A percentile compares a stretch with the other conserved stretches of the same genome.
These are phyloP conservation scores for Blera fallax DNA, from an alignment of 2,888 invertebrate species.

Conservation along the genomic window DNA sequence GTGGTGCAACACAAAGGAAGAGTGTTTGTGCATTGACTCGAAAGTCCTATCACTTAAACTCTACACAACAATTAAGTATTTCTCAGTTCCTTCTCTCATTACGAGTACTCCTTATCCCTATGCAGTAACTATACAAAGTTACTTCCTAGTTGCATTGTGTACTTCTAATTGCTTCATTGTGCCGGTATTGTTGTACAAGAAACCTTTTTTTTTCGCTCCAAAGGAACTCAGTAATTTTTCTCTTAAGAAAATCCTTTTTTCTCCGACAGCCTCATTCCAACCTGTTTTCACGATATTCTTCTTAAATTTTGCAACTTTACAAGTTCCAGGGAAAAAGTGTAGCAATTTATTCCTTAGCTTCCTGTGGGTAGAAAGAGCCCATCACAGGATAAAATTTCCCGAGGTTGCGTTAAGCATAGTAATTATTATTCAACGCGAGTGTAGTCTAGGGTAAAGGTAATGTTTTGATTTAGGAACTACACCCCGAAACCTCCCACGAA, in stretches of 20 bases:
- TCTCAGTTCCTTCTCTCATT: background rate
- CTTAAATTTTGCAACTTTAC: conserved; percentile 3
- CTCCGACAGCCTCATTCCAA: background rate
- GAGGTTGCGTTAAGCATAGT: background rate
- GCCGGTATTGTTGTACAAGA: background rate
- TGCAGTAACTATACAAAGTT: conserved; percentile 1
- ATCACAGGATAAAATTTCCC: background rate
- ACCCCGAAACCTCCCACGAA: background rate
- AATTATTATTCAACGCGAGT: conserved; percentile 36
- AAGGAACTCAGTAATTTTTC: background rate
- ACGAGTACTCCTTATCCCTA: background rate
- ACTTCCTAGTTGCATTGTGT: conserved; percentile 52
- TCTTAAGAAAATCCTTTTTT: background rate
- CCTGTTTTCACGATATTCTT: background rate
- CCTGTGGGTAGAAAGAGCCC: background rate
- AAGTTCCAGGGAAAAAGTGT: conserved; percentile 22
- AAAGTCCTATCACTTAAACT: background rate
- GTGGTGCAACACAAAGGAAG: background rate
- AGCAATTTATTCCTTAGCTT: conserved; percentile 49
- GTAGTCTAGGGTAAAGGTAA: conserved; percentile 13
- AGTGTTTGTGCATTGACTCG: background rate
- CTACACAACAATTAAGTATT: background rate
- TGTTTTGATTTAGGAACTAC: conserved; percentile 28
- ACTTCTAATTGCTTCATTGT: conserved; percentile 61
- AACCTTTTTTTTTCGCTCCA: background rate